Conservation (phyloP, 2,113 vertebrate species). For the Apodemus speciosus region DNA sequence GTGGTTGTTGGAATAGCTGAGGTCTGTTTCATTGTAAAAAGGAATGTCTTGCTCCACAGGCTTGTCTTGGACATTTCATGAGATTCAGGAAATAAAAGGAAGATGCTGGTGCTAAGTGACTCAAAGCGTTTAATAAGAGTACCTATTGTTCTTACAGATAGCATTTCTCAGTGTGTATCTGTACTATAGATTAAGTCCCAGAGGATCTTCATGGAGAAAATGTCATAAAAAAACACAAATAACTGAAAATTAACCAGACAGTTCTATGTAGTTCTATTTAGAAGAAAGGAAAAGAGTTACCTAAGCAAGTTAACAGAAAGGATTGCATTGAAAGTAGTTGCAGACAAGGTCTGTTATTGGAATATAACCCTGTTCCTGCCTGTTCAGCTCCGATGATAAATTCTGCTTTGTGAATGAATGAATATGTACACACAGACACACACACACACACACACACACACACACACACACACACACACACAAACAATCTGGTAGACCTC, state of each 20-base stretch:
- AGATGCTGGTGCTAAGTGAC: background rate
- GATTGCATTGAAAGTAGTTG: background rate
- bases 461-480: background rate
- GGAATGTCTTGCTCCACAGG: background rate
- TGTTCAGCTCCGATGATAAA: background rate
- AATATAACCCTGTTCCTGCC: background rate
- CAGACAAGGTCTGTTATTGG: background rate
- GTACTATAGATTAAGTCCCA: background rate
- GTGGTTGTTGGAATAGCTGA: background rate
- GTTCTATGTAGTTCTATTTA: background rate
- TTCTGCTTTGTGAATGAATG: background rate
- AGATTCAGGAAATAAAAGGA: background rate
- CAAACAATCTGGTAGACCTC: background rate
- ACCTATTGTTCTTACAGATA: background rate
- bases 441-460: too few species aligned
- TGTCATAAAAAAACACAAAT: background rate
- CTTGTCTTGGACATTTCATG: background rate
- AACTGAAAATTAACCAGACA: background rate
- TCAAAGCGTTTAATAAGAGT: background rate
- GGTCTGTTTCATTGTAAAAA: background rate
- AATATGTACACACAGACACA: too few species aligned
- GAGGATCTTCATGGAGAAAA: background rate
- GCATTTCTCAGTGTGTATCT: background rate
- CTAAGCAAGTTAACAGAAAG: background rate
- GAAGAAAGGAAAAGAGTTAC: background rate